Conservation (phyloP, 2,797 vertebrate species). For the Poecilia picta region DNA sequence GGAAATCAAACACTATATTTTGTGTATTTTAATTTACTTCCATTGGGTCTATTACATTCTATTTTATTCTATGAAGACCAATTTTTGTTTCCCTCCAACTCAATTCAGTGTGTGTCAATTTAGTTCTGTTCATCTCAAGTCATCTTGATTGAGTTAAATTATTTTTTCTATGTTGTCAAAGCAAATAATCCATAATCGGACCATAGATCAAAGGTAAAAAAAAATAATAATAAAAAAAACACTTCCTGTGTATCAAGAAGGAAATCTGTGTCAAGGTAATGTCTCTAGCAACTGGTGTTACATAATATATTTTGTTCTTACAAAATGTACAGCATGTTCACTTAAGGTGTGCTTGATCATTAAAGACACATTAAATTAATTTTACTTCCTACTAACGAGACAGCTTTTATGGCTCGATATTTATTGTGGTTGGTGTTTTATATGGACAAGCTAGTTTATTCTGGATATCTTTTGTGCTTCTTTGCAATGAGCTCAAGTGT, state of each 20-base stretch:
- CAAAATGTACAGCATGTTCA: background rate
- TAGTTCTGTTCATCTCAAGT: background rate
- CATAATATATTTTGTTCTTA: background rate
- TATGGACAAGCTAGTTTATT: conserved; percentile 9
- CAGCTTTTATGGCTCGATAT: conserved; percentile 26
- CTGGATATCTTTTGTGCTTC: conserved; percentile 26
- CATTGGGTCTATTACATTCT: background rate
- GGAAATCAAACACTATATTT: background rate
- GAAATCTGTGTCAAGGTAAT: background rate
- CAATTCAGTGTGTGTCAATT: background rate
- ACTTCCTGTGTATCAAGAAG: background rate
- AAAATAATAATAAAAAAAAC: background rate
- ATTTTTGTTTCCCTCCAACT: background rate
- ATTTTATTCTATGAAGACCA: background rate
- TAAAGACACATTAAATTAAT: background rate
- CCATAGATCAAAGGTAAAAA: background rate
- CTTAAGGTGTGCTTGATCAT: background rate
- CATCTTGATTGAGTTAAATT: background rate
- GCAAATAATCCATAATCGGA: background rate
- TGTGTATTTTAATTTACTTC: background rate
- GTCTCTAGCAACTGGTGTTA: background rate
- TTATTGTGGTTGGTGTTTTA: conserved; percentile 6
- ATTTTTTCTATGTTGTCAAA: background rate
- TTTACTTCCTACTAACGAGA: conserved; percentile 21
- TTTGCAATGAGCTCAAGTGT: conserved; percentile 36